Percentiles rank a stretch among this genome's conserved stretches.
phyloP scores from a whole-genome alignment of 1,140 invertebrate species.

The Chironomus striatipennis region DNA sequence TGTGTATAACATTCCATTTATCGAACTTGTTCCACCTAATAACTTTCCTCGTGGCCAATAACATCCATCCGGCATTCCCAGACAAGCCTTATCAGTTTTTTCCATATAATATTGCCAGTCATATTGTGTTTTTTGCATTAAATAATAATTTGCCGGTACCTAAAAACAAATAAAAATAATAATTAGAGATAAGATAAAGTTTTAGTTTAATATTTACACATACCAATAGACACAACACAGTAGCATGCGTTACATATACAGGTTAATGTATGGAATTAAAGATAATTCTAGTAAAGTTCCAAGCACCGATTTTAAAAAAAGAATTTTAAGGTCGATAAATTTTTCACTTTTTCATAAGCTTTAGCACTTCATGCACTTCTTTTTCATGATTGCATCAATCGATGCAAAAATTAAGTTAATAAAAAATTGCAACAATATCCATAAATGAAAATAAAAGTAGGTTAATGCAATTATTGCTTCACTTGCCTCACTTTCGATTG shows the following conservation, averaged over 20 bases:
- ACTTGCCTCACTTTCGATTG: slow-evolving; percentile 43
- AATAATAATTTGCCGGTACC: slow-evolving; percentile 46
- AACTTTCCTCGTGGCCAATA: slow-evolving; percentile 59
- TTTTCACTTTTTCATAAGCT: too few species aligned
- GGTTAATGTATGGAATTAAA: not conserved
- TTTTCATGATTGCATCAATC: too few species aligned
- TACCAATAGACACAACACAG: not conserved
- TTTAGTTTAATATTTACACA: slow-evolving; percentile 25
- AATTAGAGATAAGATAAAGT: slow-evolving; percentile 23
- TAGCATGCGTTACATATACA: not conserved
- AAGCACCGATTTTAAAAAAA: not conserved
- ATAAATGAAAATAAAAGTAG: not conserved
- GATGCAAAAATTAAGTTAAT: too few species aligned
- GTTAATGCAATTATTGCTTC: not conserved
- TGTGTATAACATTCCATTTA: slow-evolving; percentile 63
- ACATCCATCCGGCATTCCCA: slow-evolving; percentile 45
- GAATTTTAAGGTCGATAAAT: too few species aligned
- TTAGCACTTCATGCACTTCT: too few species aligned
- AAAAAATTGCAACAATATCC: too few species aligned
- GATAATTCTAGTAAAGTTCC: not conserved
- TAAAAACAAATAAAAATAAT: slow-evolving; percentile 30
- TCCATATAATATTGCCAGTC: slow-evolving; percentile 62
- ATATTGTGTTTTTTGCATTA: slow-evolving; percentile 42
- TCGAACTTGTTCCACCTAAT: slow-evolving; percentile 64
- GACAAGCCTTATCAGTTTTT: slow-evolving; percentile 46